phyloP scores from a whole-genome alignment of 2,113 vertebrate species.

The Mixornis gularis region DNA sequence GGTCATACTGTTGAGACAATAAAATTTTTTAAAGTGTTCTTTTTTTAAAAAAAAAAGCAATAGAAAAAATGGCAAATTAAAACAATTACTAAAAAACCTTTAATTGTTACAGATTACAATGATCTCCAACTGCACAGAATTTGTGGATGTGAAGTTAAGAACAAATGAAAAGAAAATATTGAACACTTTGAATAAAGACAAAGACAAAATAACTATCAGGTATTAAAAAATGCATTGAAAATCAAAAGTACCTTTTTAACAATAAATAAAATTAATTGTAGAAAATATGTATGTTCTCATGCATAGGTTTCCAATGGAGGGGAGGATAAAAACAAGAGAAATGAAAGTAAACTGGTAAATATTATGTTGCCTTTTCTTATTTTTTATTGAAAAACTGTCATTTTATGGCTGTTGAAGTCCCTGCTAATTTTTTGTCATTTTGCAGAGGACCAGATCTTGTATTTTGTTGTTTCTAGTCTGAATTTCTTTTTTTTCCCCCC shows the following conservation, averaged over 20 bases:
- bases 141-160: slow-evolving; percentile 87
- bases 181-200: slow-evolving; percentile 90
- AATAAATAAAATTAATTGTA: slow-evolving; percentile 9
- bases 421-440: background rate
- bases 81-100: background rate
- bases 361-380: background rate
- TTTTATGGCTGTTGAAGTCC: background rate
- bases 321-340: slow-evolving; percentile 93
- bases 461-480: background rate
- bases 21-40: background rate
- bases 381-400: background rate
- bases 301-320: slow-evolving; percentile 88
- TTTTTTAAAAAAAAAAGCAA: background rate
- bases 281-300: slow-evolving; percentile 37
- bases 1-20: background rate
- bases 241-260: background rate
- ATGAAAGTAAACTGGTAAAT: slow-evolving; percentile 98
- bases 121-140: slow-evolving; percentile 86
- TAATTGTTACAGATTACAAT: slow-evolving; percentile 78
- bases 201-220: slow-evolving; percentile 89
- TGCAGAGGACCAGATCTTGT: background rate
- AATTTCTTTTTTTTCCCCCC: background rate
- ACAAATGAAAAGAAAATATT: slow-evolving; percentile 88
- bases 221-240: slow-evolving; percentile 45
- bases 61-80: background rate